Evolutionary conservation across 2,888 invertebrate species (phyloP), one percentile per base, ranked within the genome.

Genomic region (Orthosia cruda): DNA sequence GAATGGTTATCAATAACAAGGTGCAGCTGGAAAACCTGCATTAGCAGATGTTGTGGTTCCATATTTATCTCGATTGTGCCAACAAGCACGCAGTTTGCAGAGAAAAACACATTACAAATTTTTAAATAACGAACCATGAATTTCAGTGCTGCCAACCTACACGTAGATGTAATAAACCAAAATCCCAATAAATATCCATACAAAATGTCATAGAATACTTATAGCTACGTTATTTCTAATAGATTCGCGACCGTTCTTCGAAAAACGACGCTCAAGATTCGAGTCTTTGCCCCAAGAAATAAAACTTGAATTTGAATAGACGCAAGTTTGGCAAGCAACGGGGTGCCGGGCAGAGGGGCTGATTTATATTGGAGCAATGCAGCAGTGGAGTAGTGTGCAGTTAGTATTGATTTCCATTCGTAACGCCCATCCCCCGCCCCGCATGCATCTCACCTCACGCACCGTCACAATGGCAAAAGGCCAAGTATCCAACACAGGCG

Each of bases 341-440:
- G 93, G 92, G 93, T 92, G 92, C 91, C 91, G 90, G 92, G 93
- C 92, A 93, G 89, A 92, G 93, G 93, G 93, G 92, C 91, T 96
- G 97, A 97, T 97, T 97, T 97, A 97, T 96, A 94, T 92, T 96
- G 93, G 96, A 97, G 96, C 97, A 96, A 95, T 97, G 97, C 96
- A 96, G 95, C 95, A 95, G 93, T 91, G 88, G 92, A 94, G 94
- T 95, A 95, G 94, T 95, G 94, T 97, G 96, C 96, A 97, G 96
- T 97, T 96, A 95, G 96, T 97, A 97, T 97, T 96, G 97, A 97
- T 97, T 97, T 96, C 96, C 95, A 96, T 95, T 95, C 92, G 93
- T 91, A 92, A 93, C 93, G 92, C 93, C 94, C 95, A 92, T 82
- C 92, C 90, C 80, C 91, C 91, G 83, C 90, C 73, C 85, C 80